Evolutionary conservation across 2,888 invertebrate genomes (phyloP).

Genomic region (Gortyna flavago): DNA sequence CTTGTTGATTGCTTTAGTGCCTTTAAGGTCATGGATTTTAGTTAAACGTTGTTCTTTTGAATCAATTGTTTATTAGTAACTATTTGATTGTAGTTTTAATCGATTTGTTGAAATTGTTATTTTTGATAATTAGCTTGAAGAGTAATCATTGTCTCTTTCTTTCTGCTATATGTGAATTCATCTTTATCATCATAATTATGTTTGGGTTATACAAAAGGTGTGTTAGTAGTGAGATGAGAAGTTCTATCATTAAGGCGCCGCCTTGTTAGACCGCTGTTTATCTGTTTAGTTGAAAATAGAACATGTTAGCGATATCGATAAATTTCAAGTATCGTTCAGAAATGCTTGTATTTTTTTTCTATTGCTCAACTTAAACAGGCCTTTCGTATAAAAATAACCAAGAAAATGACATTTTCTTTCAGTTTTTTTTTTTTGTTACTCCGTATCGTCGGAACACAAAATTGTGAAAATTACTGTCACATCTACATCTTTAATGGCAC

Average conservation of each 20-base stretch:
- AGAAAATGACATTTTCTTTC: neutral
- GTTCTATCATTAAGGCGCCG: too few species aligned
- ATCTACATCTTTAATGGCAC: neutral
- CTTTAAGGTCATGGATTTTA: neutral
- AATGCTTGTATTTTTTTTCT: too few species aligned
- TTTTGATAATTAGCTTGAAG: neutral
- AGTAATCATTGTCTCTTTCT: neutral
- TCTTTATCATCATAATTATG: too few species aligned
- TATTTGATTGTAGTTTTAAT: too few species aligned
- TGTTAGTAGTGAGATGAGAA: too few species aligned
- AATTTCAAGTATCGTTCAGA: too few species aligned
- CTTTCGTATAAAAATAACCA: neutral
- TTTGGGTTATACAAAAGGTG: too few species aligned
- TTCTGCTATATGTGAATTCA: neutral
- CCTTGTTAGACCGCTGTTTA: too few species aligned
- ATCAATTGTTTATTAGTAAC: too few species aligned
- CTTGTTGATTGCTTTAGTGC: slow-evolving; percentile 19
- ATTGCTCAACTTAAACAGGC: neutral
- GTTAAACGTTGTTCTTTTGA: neutral
- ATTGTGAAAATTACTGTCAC: neutral
- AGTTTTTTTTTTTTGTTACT: neutral
- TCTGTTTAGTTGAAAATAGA: too few species aligned
- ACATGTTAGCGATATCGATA: too few species aligned
- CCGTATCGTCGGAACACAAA: neutral
- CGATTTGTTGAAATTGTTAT: neutral